Percentiles rank a stretch among this genome's conserved stretches.
Evolutionary conservation across 2,113 vertebrate genomes (phyloP).

Genomic region (Cryptomyrus ogoouensis): DNA sequence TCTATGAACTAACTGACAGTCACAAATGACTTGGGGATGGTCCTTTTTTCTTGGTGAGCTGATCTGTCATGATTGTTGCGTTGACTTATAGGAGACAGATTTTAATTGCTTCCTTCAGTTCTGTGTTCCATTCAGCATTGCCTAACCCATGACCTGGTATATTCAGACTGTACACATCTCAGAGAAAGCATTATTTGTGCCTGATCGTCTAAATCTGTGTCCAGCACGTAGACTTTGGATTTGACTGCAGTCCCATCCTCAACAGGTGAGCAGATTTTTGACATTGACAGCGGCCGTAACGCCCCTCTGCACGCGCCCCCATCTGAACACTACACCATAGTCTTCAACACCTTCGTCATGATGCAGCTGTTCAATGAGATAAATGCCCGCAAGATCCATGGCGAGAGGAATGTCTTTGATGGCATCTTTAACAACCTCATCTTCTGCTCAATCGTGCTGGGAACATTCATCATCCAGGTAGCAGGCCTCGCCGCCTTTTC

Average conservation of each 20-base stretch:
- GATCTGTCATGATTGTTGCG: background rate
- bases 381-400: constrained; percentile 96
- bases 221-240: background rate
- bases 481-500: constrained; percentile 14
- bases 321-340: constrained; percentile 96
- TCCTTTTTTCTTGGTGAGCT: background rate
- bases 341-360: constrained; percentile 97
- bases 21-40: background rate
- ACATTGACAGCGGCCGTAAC: constrained; percentile 90
- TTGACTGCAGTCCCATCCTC: background rate
- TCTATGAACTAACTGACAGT: background rate
- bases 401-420: constrained; percentile 96
- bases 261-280: constrained; percentile 86
- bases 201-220: background rate
- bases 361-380: constrained; percentile 99
- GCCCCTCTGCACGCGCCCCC: constrained; percentile 86
- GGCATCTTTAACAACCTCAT: constrained; percentile 96
- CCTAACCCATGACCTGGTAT: background rate
- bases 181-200: background rate
- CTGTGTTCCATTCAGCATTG: background rate
- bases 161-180: background rate
- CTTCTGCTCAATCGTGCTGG: constrained; percentile 94
- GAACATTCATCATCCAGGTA: constrained; percentile 94
- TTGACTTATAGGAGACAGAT: background rate
- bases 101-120: background rate